Evolutionary conservation across 2,888 invertebrate genomes (phyloP).

Genomic region (Xestia rhomboidea): DNA sequence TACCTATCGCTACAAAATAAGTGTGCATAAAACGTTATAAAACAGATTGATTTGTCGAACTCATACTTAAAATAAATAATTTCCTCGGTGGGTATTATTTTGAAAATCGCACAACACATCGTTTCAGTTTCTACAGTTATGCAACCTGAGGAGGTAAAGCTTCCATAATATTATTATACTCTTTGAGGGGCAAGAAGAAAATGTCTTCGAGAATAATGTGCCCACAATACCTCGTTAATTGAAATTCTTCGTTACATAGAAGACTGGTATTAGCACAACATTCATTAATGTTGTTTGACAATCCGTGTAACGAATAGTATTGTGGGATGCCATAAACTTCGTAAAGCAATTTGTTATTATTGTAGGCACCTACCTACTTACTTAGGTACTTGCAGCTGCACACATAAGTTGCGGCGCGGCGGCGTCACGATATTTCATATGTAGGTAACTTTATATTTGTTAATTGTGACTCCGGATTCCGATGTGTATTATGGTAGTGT

Average conservation of each 20-base stretch:
- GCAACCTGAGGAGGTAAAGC: constrained; percentile 70
- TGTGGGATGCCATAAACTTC: constrained; percentile 38
- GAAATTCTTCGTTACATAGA: constrained; percentile 65
- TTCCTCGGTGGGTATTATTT: neutral
- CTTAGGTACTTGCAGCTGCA: neutral
- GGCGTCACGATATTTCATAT: constrained; percentile 17
- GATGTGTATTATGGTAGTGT: neutral
- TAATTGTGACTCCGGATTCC: constrained; percentile 1
- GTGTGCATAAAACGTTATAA: neutral
- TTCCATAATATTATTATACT: no score
- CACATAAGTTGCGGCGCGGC: neutral
- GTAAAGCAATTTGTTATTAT: constrained; percentile 42
- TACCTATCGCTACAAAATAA: neutral
- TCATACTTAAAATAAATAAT: neutral
- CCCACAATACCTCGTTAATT: constrained; percentile 70
- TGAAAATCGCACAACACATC: neutral
- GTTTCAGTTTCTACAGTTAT: constrained; percentile 57
- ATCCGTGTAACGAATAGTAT: constrained; percentile 45
- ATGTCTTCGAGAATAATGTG: constrained; percentile 70
- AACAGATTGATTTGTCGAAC: no score
- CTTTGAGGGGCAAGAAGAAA: constrained; percentile 77
- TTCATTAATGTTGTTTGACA: constrained; percentile 42
- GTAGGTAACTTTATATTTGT: constrained; percentile 9
- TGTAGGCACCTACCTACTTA: neutral
- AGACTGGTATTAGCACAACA: constrained; percentile 33